phyloP scores from a whole-genome alignment of 2,888 invertebrate species.

The Tipula confusa region DNA sequence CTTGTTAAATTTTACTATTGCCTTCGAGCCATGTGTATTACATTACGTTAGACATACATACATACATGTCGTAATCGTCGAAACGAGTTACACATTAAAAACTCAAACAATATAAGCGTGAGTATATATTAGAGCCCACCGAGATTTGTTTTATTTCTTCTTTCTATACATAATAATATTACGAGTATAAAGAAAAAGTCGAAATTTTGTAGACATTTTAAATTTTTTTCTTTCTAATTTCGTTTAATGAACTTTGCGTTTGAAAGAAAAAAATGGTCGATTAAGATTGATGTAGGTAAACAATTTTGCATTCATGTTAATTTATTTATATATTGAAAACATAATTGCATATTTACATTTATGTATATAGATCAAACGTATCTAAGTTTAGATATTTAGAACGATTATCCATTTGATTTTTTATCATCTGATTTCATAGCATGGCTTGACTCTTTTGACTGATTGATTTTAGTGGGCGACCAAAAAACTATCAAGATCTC shows the following conservation, averaged over 20 bases:
- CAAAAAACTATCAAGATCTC: no score
- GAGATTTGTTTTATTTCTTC: background rate
- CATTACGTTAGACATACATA: background rate
- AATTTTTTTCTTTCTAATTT: background rate
- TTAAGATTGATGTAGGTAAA: background rate
- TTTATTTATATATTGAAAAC: background rate
- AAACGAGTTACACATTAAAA: background rate
- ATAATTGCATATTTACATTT: background rate
- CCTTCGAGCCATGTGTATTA: background rate
- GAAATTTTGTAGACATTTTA: background rate
- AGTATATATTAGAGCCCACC: background rate
- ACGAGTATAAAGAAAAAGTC: background rate
- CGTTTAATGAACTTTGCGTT: background rate
- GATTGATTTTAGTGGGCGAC: no score
- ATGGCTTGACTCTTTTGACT: no score
- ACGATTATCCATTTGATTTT: no score
- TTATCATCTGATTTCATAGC: no score
- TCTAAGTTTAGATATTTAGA: no score
- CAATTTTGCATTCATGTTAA: background rate
- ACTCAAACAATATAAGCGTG: background rate
- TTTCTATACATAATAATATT: background rate
- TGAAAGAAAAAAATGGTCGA: background rate
- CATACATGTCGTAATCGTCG: background rate
- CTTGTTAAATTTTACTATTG: background rate
- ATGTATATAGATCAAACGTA: no score